These are phyloP conservation scores for Nomada fucata DNA, from an alignment of 2,888 invertebrate species.

Conservation along the genomic window DNA sequence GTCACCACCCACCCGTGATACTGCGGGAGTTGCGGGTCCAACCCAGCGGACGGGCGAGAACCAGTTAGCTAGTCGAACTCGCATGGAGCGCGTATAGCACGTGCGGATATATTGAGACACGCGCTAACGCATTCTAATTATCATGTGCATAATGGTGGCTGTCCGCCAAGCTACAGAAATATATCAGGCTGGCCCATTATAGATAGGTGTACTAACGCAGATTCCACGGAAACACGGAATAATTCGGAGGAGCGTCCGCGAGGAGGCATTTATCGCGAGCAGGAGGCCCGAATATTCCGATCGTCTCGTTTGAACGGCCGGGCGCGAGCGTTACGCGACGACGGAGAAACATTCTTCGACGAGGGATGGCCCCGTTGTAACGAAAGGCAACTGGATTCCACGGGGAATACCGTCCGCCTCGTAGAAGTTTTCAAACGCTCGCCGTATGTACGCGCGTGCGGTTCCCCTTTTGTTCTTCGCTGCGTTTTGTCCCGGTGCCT, in stretches of 20 bases:
- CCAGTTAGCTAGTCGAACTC: conserved; percentile 58
- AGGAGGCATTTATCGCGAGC: conserved; percentile 47
- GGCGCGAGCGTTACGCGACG: conserved; percentile 12
- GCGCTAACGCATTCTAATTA: conserved; percentile 85
- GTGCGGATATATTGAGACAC: conserved; percentile 84
- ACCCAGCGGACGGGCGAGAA: conserved; percentile 52
- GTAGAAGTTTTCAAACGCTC: not conserved
- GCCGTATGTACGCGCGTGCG: too few relatives aligned
- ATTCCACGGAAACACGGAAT: conserved; percentile 68
- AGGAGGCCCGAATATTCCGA: conserved; percentile 23
- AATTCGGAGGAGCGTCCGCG: conserved; percentile 13
- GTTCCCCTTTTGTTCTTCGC: not conserved
- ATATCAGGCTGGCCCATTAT: conserved; percentile 80
- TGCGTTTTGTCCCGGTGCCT: not conserved
- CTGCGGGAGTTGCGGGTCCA: conserved; percentile 36
- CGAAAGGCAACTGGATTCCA: conserved; percentile 14
- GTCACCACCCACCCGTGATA: conserved; percentile 51
- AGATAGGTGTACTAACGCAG: conserved; percentile 76
- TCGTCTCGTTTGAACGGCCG: conserved; percentile 19
- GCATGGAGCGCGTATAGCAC: conserved; percentile 68
- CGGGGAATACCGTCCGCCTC: not conserved
- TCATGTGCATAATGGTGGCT: conserved; percentile 84
- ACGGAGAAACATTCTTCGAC: conserved; percentile 28
- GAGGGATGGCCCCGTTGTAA: conserved; percentile 19
- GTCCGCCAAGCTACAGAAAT: conserved; percentile 84